phyloP scores from a whole-genome alignment of 2,113 vertebrate genomes.

The Notarius quadriscutis region DNA sequence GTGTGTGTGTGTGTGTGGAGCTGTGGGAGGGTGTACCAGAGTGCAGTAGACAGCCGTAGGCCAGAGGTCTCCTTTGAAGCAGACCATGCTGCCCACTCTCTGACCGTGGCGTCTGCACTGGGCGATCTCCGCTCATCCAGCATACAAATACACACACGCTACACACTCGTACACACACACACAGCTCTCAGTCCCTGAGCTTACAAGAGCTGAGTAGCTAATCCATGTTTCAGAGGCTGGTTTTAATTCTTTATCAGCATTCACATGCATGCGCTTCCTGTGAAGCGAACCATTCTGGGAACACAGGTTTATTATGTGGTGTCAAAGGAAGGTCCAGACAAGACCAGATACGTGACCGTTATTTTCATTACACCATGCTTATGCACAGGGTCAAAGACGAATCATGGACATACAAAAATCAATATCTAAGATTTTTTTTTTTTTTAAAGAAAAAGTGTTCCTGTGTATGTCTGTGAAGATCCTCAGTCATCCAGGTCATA shows the following conservation, averaged over 20 bases:
- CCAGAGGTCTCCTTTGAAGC: conserved; percentile 36
- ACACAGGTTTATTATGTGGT: not conserved
- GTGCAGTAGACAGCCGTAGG: conserved; percentile 50
- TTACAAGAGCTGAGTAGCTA: conserved; percentile 2
- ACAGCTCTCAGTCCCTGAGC: not conserved
- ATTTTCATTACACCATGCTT: conserved; percentile 4
- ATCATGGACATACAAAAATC: not conserved
- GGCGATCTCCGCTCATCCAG: not conserved
- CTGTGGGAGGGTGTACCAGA: conserved; percentile 38
- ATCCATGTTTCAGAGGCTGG: not conserved
- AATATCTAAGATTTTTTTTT: not conserved
- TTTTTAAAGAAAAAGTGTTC: not conserved
- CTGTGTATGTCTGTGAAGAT: not conserved
- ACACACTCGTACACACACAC: not conserved
- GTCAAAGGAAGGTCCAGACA: not conserved
- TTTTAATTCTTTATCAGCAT: conserved; percentile 30
- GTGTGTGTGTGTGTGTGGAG: conserved; percentile 39
- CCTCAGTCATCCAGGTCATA: too few species aligned
- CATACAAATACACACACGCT: not conserved
- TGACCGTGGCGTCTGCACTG: conserved; percentile 34
- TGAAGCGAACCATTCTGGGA: not conserved
- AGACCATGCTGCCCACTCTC: conserved; percentile 22
- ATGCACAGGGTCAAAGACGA: not conserved
- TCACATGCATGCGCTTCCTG: not conserved
- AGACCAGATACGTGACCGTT: not conserved